These are phyloP conservation scores for Sarotherodon lohbergeri DNA, from an alignment of 2,113 vertebrate species.

Conservation along the genomic window DNA sequence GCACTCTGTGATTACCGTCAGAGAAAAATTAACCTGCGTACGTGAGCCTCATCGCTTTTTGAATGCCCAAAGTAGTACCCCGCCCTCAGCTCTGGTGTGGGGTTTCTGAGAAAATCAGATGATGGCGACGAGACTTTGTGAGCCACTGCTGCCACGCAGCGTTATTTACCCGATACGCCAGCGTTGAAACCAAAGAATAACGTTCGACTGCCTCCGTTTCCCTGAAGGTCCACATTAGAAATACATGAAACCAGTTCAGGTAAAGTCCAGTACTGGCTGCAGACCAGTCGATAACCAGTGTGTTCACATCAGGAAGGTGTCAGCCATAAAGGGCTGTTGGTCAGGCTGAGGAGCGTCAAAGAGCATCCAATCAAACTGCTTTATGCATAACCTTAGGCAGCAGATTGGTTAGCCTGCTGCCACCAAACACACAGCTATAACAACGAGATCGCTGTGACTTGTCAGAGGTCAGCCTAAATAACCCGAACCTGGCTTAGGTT, in stretches of 20 bases:
- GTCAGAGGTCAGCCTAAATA: constrained; percentile 30
- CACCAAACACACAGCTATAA: not conserved
- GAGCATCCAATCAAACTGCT: not conserved
- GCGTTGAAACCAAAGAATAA: not conserved
- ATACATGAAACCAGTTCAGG: not conserved
- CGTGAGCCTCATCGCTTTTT: not conserved
- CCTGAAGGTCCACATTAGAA: not conserved
- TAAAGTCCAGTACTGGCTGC: not conserved
- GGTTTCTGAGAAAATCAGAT: not conserved
- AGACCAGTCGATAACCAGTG: not conserved
- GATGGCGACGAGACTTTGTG: not conserved
- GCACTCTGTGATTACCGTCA: not conserved
- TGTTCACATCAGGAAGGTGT: not conserved
- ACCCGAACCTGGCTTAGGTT: not conserved
- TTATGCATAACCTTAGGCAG: not conserved
- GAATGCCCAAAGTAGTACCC: not conserved
- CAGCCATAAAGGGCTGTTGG: not conserved
- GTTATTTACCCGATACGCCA: not conserved
- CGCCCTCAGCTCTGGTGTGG: not conserved
- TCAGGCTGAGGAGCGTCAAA: not conserved
- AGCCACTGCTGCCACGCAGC: not conserved
- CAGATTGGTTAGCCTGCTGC: not conserved
- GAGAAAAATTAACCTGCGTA: not conserved
- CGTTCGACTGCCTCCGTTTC: not conserved
- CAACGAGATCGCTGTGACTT: constrained; percentile 21